Evolutionary conservation across 2,113 vertebrate genomes (phyloP), one percentile per base, ranked within the genome.

Genomic region (Erpornis zantholeuca): DNA sequence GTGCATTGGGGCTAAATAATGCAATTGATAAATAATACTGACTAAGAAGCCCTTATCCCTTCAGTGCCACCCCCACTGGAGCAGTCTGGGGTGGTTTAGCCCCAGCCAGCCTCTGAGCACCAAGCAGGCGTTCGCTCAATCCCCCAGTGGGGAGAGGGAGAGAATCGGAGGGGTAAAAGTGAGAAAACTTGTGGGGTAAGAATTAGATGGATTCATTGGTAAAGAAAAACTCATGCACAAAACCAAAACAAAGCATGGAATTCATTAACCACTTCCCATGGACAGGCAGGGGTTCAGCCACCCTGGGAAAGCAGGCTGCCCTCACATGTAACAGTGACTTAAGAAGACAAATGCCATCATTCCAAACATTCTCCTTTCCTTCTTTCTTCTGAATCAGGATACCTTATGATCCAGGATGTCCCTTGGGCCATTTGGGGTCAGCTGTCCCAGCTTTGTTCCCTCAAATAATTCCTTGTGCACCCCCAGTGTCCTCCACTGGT

Each of bases 81-180:
- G 9, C 16, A 88, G 22, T 10, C 20, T 40, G 40, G 47, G 24
- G 35, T 66, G 35, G 22, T 80, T 91, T 49, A 40, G 42, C 11
- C 31, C 40, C 29, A 35, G 31, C 7, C 35, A 54, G 27, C 12
- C 70, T 7, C 68, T 24, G 23, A 73, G 61, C 36, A 52, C 22
- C 8, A 3, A 0, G 5, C 33, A 77, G 63, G 14, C 4, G 0
- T 50, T 59, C 3, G 5, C 22, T 45, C 27, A 44, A 23, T 45
- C 31, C 33, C 19, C 13, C 15, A 10, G 31, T 28, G 40, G 25
- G 11, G 12, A 42, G 15, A 40, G 7, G 28, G 35, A 36, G 54
- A 25, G 21, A 47, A 79, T 53, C 0, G 0, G 25, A 80, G 59
- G 15, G 17, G 45, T 33, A 42, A 50, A 76, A 66, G 13, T 31